phyloP scores from a whole-genome alignment of 2,797 vertebrate genomes.

The Antrozous pallidus region DNA sequence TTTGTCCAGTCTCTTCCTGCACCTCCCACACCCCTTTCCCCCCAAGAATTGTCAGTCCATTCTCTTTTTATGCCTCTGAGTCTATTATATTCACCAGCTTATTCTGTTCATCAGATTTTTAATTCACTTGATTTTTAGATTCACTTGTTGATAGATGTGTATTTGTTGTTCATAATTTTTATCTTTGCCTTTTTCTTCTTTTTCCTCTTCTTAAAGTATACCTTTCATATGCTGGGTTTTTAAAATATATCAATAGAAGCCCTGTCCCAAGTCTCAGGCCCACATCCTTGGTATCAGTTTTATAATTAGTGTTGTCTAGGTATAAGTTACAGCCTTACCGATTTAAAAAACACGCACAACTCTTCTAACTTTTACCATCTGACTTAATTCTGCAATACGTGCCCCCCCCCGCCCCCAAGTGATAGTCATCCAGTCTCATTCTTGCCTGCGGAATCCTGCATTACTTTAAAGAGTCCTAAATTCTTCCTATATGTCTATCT shows the following conservation, averaged over 20 bases:
- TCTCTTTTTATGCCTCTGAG: no score
- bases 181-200: no score
- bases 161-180: no score
- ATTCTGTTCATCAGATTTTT: no score
- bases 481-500: not conserved
- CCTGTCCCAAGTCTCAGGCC: not conserved
- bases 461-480: conserved; percentile 10
- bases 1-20: no score
- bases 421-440: not conserved
- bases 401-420: not conserved
- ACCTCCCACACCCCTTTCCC: no score
- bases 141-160: no score
- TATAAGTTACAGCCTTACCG: not conserved
- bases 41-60: no score
- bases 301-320: not conserved
- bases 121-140: no score
- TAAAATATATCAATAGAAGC: not conserved
- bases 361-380: not conserved
- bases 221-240: no score
- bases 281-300: not conserved
- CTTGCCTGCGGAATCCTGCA: not conserved
- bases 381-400: not conserved
- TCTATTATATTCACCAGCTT: no score
- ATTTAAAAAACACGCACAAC: not conserved
- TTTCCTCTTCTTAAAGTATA: no score